Base-by-base conservation (phyloP, 64 coral and sea anemone species). In the Hydrozoanthus tunicans region DNA sequence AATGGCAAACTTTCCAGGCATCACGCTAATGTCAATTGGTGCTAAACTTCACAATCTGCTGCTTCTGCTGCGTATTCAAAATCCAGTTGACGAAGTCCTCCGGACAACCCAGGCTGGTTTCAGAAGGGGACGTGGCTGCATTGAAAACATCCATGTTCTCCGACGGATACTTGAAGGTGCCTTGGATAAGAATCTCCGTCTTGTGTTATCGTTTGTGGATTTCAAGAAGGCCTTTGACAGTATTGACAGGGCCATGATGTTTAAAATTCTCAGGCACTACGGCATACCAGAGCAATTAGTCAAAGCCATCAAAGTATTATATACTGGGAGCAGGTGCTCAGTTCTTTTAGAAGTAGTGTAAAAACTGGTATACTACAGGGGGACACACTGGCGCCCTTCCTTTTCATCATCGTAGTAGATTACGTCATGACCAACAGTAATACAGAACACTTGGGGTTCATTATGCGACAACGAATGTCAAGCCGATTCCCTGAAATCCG, bases 161-260 rank as follows among this genome's bases (percentile, higher is more conserved):
- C 58, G 91, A 59, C 11, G 91, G 52, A 13, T 84, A 9, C 68
- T 92, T 6, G 91, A 84, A 52, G 79, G 91, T 0, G 6, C 58
- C 13, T 15, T 17, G 7, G 91, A 91, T 7, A 72, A 92, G 13
- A 58, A 92, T 7, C 70, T 77, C 0, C 80, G 69, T 32, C 52
- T 72, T 15, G 62, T 58, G 17, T 11, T 53, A 14, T 25, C 72
- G 15, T 89, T 93, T 75, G 51, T 93, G 26, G 92, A 81, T 67
- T 93, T 89, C 64, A 81, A 72, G 53, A 93, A 90, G 78, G 65
- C 78, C 32, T 93, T 93, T 55, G 92, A 90, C 67, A 77, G 66
- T 8, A 90, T 82, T 20, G 9, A 80, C 64, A 0, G 67, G 2
- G 54, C 73, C 9, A 26, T 62, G 4, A 81, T 93, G 77, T 93